Percentiles rank a stretch among this genome's conserved stretches.
These are phyloP conservation scores for Poecile montanus DNA, from an alignment of 2,797 vertebrate species.

Conservation along the genomic window DNA sequence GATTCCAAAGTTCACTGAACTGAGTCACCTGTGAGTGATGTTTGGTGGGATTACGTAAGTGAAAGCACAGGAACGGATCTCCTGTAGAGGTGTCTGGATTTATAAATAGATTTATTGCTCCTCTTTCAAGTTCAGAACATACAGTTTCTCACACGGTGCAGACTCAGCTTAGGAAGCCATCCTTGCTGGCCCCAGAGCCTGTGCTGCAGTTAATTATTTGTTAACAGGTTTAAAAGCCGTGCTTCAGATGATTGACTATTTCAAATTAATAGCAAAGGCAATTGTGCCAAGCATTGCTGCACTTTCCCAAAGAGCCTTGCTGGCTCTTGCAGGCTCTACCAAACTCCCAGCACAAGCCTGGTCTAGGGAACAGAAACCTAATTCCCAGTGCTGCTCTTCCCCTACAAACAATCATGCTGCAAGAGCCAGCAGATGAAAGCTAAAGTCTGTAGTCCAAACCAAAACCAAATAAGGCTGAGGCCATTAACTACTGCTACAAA, in stretches of 20 bases:
- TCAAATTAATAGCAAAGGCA: background rate
- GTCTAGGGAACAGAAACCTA: background rate
- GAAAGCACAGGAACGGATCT: slow-evolving; percentile 27
- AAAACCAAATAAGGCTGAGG: background rate
- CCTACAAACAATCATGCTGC: background rate
- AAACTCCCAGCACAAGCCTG: background rate
- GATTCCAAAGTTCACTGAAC: background rate
- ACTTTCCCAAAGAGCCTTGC: background rate
- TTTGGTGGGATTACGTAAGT: slow-evolving; percentile 24
- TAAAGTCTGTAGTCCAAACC: background rate
- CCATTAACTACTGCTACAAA: background rate
- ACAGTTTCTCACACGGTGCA: background rate
- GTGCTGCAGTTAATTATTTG: background rate
- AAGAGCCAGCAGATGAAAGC: background rate
- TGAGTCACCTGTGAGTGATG: background rate
- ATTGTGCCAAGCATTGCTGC: background rate
- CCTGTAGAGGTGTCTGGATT: slow-evolving; percentile 39
- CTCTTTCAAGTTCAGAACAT: slow-evolving; percentile 21
- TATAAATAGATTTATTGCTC: slow-evolving; percentile 38
- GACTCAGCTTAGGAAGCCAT: background rate
- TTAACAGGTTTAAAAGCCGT: slow-evolving; percentile 30
- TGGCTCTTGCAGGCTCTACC: background rate
- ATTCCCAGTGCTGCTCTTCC: background rate
- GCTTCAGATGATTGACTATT: background rate
- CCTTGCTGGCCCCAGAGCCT: background rate